Percentiles rank a stretch among this genome's conserved stretches.
These are phyloP conservation scores for Chymomyza caudatula DNA, from an alignment of 2,888 invertebrate species.

Conservation along the genomic window DNA sequence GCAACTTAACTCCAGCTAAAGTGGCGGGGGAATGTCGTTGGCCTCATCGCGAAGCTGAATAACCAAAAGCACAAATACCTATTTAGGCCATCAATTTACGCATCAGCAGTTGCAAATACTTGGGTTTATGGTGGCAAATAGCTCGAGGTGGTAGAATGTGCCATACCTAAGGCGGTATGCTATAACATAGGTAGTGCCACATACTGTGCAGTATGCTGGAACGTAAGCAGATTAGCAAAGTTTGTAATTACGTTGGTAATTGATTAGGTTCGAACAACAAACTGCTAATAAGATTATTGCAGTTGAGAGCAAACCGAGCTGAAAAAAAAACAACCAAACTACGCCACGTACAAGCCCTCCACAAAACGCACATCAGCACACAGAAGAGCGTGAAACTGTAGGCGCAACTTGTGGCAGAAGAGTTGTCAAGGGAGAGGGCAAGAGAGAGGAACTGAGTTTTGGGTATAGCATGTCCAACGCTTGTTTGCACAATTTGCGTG, in stretches of 20 bases:
- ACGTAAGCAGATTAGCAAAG: conserved; percentile 77
- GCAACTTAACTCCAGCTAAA: neutral
- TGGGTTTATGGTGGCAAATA: neutral
- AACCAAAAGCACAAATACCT: conserved; percentile 28
- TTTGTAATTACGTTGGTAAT: conserved; percentile 79
- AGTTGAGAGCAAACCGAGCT: conserved; percentile 73
- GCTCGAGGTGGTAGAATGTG: neutral
- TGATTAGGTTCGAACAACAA: conserved; percentile 79
- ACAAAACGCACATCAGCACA: conserved; percentile 10
- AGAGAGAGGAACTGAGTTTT: neutral
- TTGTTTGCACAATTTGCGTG: conserved; percentile 68
- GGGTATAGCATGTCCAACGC: conserved; percentile 32
- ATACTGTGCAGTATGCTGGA: conserved; percentile 9
- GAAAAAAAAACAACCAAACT: conserved; percentile 67
- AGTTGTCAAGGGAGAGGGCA: conserved; percentile 30
- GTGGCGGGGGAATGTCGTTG: neutral
- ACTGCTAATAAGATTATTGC: conserved; percentile 79
- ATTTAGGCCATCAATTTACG: conserved; percentile 42
- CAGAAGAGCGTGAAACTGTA: conserved; percentile 70
- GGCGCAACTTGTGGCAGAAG: conserved; percentile 68
- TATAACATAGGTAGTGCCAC: conserved; percentile 1
- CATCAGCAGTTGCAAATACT: conserved; percentile 10
- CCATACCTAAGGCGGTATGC: neutral
- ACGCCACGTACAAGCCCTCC: conserved; percentile 12
- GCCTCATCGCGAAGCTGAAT: neutral